A percentile compares a stretch with the other conserved stretches of the same genome.
These are phyloP conservation scores for Exaiptasia diaphana DNA, from an alignment of 64 coral and sea anemone genomes.

Conservation along the genomic window DNA sequence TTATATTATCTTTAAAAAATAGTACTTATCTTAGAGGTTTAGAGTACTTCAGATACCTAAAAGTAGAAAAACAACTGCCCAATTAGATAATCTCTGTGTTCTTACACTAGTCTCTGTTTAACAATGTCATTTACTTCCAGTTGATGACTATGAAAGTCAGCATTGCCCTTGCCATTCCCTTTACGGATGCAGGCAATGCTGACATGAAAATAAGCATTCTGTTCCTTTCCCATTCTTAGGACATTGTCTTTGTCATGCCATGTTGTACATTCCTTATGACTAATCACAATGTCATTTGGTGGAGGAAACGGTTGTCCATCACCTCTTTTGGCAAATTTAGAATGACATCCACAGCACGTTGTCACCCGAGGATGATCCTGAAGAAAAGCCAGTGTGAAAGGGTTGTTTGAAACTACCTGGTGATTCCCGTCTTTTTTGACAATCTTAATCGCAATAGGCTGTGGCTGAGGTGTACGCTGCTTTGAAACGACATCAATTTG, in stretches of 20 bases:
- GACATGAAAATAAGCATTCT: conserved; percentile 33
- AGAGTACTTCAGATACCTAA: too few relatives aligned
- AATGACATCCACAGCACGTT: conserved; percentile 20
- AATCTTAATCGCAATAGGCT: conserved; percentile 4
- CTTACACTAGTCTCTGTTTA: not conserved
- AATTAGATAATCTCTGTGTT: too few relatives aligned
- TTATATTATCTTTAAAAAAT: too few relatives aligned
- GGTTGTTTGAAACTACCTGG: conserved; percentile 13
- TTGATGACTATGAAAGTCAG: conserved; percentile 13
- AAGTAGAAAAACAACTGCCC: too few relatives aligned
- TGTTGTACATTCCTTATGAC: conserved; percentile 8
- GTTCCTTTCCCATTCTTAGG: conserved; percentile 30
- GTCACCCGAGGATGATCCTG: conserved; percentile 22
- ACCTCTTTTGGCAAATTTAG: conserved; percentile 10
- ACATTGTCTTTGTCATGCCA: conserved; percentile 25
- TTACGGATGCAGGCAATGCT: conserved; percentile 23
- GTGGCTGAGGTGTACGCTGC: too few relatives aligned
- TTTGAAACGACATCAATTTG: not conserved
- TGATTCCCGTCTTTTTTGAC: conserved; percentile 31
- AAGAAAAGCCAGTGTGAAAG: conserved; percentile 26
- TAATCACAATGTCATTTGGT: conserved; percentile 18
- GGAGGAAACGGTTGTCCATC: conserved; percentile 22
- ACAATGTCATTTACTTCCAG: conserved; percentile 34
- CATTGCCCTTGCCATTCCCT: conserved; percentile 1
- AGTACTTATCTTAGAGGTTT: too few relatives aligned